Evolutionary conservation across 2,797 vertebrate species (phyloP).

Genomic region (Lagorchestes hirsutus): DNA sequence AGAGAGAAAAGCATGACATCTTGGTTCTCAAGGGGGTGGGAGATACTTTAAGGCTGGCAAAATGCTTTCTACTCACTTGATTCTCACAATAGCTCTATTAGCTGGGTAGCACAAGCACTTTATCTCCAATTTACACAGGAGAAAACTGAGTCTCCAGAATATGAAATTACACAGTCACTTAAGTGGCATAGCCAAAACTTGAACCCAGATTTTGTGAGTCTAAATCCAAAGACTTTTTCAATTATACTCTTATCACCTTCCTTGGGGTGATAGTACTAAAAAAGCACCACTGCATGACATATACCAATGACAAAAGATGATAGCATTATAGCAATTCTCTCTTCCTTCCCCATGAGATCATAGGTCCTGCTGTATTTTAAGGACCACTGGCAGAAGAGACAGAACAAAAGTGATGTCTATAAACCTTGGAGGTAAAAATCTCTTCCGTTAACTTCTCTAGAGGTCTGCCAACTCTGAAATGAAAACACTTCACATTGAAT

Average conservation of each 20-base stretch:
- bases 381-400: background rate
- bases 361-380: background rate
- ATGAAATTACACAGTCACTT: background rate
- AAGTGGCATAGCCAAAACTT: background rate
- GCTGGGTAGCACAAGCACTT: background rate
- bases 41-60: background rate
- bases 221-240: background rate
- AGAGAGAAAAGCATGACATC: too few species aligned
- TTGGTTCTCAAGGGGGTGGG: too few species aligned
- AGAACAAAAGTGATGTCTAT: background rate
- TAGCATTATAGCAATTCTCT: slow-evolving; percentile 1
- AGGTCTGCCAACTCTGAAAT: background rate
- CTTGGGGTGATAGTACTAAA: slow-evolving; percentile 1
- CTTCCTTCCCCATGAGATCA: background rate
- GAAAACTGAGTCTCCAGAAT: background rate
- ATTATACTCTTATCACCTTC: background rate
- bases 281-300: background rate
- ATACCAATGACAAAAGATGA: slow-evolving; percentile 16
- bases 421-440: background rate
- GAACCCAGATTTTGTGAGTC: background rate
- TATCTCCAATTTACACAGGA: background rate
- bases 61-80: background rate
- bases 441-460: slow-evolving; percentile 12
- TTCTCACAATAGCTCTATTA: background rate
- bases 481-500: background rate